A percentile compares a stretch with the other conserved stretches of the same genome.
Evolutionary conservation across 2,113 vertebrate genomes (phyloP).

Genomic region (Tricholaema leucomelas): DNA sequence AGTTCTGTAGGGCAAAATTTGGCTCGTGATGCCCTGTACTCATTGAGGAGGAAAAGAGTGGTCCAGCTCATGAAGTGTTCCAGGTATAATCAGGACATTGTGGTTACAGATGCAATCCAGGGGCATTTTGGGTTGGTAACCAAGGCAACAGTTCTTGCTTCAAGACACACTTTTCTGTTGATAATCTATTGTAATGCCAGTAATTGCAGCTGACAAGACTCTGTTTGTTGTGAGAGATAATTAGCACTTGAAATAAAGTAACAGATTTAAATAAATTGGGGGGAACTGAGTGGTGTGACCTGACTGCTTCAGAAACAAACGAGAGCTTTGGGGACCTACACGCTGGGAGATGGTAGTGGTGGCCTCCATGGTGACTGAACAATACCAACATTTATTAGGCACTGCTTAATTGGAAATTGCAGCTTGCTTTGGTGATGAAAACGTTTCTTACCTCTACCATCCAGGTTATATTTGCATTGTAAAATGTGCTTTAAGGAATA

Average conservation of each 20-base stretch:
- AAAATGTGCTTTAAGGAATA: background rate
- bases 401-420: conserved; percentile 48
- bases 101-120: conserved; percentile 56
- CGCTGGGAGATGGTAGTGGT: conserved; percentile 6
- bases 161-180: conserved; percentile 71
- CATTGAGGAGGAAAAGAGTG: conserved; percentile 21
- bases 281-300: conserved; percentile 57
- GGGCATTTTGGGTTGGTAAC: conserved; percentile 73
- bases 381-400: background rate
- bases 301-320: conserved; percentile 57
- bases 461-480: conserved; percentile 10
- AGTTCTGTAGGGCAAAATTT: conserved; percentile 9
- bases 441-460: conserved; percentile 29
- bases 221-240: conserved; percentile 81
- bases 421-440: conserved; percentile 37
- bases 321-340: conserved; percentile 40
- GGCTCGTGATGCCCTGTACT: background rate
- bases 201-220: conserved; percentile 78
- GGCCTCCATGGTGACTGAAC: background rate
- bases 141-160: conserved; percentile 74
- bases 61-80: background rate
- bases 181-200: conserved; percentile 78
- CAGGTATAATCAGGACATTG: conserved; percentile 58
- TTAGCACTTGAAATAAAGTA: conserved; percentile 82
- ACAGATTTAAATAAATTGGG: conserved; percentile 77